Evolutionary conservation across 2,797 vertebrate species (phyloP), one percentile per base, ranked within the genome.

Genomic region (Arnoldichthys spilopterus): DNA sequence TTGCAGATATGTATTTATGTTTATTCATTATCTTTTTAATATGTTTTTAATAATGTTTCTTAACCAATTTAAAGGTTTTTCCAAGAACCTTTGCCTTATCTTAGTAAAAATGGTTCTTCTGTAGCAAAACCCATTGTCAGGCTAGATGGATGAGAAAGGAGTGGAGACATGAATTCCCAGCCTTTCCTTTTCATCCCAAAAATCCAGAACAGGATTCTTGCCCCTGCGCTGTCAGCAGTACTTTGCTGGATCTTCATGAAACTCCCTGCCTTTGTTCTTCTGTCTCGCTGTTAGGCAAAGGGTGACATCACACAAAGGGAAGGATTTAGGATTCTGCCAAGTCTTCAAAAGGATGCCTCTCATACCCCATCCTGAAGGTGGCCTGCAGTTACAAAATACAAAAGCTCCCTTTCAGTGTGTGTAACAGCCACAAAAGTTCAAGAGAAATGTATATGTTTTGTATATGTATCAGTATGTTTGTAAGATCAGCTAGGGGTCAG

Each of bases 161-260:
- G 28, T 16, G 58, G 7, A 12, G 22, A 40, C 6, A 47, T 18
- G 24, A 40, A 67, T 47, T 45, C 40, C 64, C 15, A 45, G 40
- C 11, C n/a, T 6, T 30, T 61, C 30, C 22, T 11, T 34, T 66
- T 69, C 20, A 75, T 26, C 16, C 28, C 47, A 51, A 28, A 61
- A 56, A 58, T 59, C 37, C 64, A 45, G 24, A 32, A 22, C 7
- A 59, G 40, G 9, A 59, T 68, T 68, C 1, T 11, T 68, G 20
- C 32, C 30, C 59, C 30, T 53, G 20, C 15, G 7, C 47, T 73
- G 24, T 72, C 72, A 45, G 40, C 20, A 22, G 28, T 63, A 16
- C 28, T 69, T 15, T 63, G 58, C 68, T 67, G 59, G 51, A 51
- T 75, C 69, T 79, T 70, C 47, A 43, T 68, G 3, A 62, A 61